Base-by-base conservation (phyloP, 1,140 invertebrate species). In the Pectinophora gossypiella region DNA sequence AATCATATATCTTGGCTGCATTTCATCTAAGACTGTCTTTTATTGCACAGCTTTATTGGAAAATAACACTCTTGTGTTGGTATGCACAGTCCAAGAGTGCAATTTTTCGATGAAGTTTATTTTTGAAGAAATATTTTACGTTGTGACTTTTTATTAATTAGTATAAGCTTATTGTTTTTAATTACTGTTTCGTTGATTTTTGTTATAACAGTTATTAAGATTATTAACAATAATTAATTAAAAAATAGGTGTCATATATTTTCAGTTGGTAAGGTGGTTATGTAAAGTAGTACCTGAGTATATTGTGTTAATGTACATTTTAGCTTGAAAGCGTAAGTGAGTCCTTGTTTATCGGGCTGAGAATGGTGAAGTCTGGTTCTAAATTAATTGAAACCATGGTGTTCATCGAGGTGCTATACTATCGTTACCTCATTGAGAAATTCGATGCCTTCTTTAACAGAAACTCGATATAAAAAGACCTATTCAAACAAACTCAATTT, bases 241-340 rank as follows among this genome's bases (percentile, higher is more conserved):
- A 40, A 16, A 40, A 40, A 7, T 16, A 40, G 36, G 36, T 40
- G 36, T 40, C 36, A 40, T 40, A 40, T 40, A 40, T 40, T 18
- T 40, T 15, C 16, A 40, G 10, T 40, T 40, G n/a, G 36, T 40
- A 16, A 40, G n/a, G 15, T 40, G 36, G 36, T 40, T 18, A 15
- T 40, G 16, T 40, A 16, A 40, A 40, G n/a, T 40, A 13, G 36
- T 40, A 40, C 36, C 36, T 40, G 36, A 40, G n/a, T 40, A n/a
- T n/a, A 40, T 40, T 16, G n/a, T 40, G 16, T 16, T 15, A 15
- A 40, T 18, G 36, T 40, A 40, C n/a, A 13, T 40, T 38, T 40
- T 5, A 27, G 12, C 23, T 12, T 27, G 23, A 5, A 6, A 6
- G 12, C 23, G 5, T 27, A 27, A 12, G 12, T 12, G 5, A 12